Conservation (phyloP, 2,113 vertebrate genomes). For the Procapra przewalskii region DNA sequence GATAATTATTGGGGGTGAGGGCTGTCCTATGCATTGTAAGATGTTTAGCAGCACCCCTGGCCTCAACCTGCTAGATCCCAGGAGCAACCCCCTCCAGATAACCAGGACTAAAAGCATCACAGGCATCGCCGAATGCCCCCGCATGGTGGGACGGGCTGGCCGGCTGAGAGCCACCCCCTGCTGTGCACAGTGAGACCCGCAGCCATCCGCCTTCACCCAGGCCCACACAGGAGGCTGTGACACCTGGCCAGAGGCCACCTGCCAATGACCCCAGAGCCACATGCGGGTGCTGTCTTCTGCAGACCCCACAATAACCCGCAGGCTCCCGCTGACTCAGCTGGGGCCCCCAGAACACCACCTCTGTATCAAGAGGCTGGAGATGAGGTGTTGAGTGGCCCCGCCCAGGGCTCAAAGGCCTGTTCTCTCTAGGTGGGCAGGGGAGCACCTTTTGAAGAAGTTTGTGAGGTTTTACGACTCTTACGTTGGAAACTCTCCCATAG, state of each 20-base stretch:
- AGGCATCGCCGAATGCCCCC: background rate
- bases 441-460: background rate
- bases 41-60: too few relatives aligned
- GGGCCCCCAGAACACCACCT: background rate
- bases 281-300: accelerated
- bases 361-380: background rate
- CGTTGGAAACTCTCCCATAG: background rate
- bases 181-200: too few relatives aligned
- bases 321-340: background rate
- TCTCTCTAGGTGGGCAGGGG: background rate
- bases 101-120: background rate
- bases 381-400: background rate
- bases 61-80: background rate
- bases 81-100: background rate
- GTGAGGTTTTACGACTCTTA: too few relatives aligned
- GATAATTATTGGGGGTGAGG: background rate
- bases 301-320: background rate
- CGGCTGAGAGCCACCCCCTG: background rate
- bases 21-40: background rate
- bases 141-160: accelerated
- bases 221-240: accelerated
- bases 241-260: background rate
- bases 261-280: background rate
- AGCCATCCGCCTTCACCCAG: background rate
- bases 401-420: background rate